phyloP scores from a whole-genome alignment of 1,140 invertebrate species.

The Drosophila willistoni region DNA sequence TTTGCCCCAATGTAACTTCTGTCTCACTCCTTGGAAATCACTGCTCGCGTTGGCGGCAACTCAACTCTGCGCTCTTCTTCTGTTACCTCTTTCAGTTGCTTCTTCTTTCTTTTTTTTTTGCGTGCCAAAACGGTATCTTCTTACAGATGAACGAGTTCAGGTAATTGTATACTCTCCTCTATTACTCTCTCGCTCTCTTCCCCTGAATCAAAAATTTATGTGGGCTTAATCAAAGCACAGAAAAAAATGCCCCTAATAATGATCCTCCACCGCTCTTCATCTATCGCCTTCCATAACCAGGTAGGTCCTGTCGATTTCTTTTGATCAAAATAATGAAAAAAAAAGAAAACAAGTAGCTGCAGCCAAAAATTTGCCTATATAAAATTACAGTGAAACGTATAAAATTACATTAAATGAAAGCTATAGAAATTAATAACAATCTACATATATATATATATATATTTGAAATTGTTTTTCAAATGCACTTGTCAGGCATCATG shows the following conservation, averaged over 20 bases:
- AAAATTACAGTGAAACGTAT: conserved; percentile 66
- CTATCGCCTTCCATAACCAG: conserved; percentile 16
- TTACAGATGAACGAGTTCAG: conserved; percentile 70
- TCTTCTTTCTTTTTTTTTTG: too few relatives aligned
- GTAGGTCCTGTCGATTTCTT: conserved; percentile 62
- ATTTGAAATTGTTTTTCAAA: conserved; percentile 22
- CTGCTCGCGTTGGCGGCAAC: conserved; percentile 37
- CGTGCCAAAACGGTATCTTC: conserved; percentile 68
- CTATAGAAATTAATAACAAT: neutral
- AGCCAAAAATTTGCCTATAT: conserved; percentile 49
- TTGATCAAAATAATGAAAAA: conserved; percentile 27
- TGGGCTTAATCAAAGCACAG: conserved; percentile 57
- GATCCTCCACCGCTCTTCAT: neutral
- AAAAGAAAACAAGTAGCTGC: conserved; percentile 51
- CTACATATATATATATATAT: neutral
- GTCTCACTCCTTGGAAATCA: too few relatives aligned
- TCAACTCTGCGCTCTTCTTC: conserved; percentile 19
- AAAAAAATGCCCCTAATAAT: neutral
- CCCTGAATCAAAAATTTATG: conserved; percentile 46
- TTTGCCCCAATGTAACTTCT: conserved; percentile 16
- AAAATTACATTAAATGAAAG: conserved; percentile 56
- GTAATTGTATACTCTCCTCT: conserved; percentile 62
- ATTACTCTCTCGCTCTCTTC: conserved; percentile 15
- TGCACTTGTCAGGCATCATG: conserved; percentile 65
- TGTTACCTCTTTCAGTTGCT: conserved; percentile 15